Evolutionary conservation across 2,888 invertebrate genomes (phyloP), one percentile per base, ranked within the genome.

Genomic region (Drosophila buzzatii): DNA sequence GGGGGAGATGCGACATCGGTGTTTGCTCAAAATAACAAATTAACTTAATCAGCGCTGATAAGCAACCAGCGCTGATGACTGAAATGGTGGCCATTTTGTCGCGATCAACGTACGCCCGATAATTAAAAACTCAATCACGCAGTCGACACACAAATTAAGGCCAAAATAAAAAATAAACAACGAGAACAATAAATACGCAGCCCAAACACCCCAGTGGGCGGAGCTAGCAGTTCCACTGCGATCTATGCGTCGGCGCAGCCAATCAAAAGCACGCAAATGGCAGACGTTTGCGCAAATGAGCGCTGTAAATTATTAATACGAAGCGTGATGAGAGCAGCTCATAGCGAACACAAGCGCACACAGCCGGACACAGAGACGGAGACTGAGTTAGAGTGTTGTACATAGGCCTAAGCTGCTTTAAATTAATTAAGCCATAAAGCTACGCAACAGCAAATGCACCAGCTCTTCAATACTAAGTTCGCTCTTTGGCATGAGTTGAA

Each of bases 401-500:
- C 45, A 58, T 62, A 35, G 16, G 42, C 42, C 33, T 56, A 18
- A 20, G 33, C 60, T 47, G 64, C 39, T 64, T 49, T 62, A 78
- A 81, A 79, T 89, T 85, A 90, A 85, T 90, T 85, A 90, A 90
- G 85, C 90, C 85, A 89, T 84, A 84, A 86, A 68, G 65, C 79
- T 20, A 51, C 16, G 18, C 41, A 44, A 16, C 61, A 61, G 57
- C 51, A 63, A 52, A 31, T 20, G 9, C 33, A 7, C 27, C 4
- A 42, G 45, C 66, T 72, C 63, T 64, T 76, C 61, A 63, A 45
- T 78, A 78, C 76, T 49, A 45, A 37, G 41, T 44, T 58, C 51
- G 39, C 78, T 78, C 78, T 78, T 76, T 35, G 53, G 16, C 23
- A 10, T 8, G 31, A 14, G 18, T 6, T 14, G 31, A 79, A 77